Conservation (phyloP, 2,113 vertebrate genomes). For the Prunella fulvescens region DNA sequence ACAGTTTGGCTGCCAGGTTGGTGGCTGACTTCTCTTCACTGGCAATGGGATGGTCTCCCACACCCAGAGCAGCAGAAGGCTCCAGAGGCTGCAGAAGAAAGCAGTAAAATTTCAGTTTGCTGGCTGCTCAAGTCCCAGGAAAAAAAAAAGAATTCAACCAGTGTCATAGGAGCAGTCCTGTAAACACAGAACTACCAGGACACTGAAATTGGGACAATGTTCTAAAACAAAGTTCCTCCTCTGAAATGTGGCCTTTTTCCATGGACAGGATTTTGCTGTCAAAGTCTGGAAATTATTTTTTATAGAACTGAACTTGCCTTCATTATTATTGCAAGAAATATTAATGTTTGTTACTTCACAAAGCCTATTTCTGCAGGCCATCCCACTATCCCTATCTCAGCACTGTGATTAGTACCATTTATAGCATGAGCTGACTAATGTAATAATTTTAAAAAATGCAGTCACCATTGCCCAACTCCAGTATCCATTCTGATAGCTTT, state of each 20-base stretch:
- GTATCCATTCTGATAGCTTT: background rate
- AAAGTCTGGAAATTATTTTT: background rate
- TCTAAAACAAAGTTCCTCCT: background rate
- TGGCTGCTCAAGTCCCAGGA: background rate
- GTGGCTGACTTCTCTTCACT: slow-evolving; percentile 67
- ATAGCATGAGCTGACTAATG: background rate
- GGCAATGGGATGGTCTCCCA: background rate
- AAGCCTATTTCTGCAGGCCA: background rate
- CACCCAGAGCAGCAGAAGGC: background rate
- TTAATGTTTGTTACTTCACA: background rate
- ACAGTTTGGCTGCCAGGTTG: slow-evolving; percentile 70
- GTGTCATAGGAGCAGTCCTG: background rate
- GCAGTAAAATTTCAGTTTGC: background rate
- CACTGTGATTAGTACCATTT: background rate
- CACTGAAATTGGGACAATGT: background rate
- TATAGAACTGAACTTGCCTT: background rate
- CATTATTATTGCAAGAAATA: background rate
- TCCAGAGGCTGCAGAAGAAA: slow-evolving; percentile 58
- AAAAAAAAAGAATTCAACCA: background rate
- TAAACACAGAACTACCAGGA: background rate
- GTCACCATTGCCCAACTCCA: background rate
- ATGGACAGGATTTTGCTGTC: background rate
- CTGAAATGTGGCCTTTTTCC: background rate
- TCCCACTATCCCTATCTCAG: background rate
- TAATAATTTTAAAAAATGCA: background rate